Conservation (phyloP, 2,797 vertebrate species). For the Halcyon badia region DNA sequence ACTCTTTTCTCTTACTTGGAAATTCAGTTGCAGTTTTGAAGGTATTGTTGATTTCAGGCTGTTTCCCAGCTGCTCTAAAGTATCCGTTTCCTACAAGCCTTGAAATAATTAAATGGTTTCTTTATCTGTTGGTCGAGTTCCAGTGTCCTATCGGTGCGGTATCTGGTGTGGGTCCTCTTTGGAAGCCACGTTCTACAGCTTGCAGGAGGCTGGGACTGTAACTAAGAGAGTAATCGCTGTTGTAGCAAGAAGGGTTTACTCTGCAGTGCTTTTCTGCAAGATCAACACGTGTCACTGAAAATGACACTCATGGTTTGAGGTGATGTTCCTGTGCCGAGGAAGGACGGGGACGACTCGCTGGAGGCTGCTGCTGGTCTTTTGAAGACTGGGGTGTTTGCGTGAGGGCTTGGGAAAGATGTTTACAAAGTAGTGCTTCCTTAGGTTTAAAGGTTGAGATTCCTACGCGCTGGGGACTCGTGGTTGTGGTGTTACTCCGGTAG, state of each 20-base stretch:
- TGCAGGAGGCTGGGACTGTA: neutral
- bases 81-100: neutral
- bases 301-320: neutral
- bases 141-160: accelerated
- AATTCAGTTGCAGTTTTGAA: neutral
- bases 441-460: neutral
- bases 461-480: accelerated
- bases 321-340: neutral
- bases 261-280: neutral
- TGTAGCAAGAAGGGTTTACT: neutral
- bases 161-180: neutral
- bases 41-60: neutral
- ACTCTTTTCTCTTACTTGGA: neutral
- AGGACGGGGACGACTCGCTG: accelerated
- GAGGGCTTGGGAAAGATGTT: neutral
- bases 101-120: neutral
- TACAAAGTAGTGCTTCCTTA: neutral
- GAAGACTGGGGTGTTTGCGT: accelerated
- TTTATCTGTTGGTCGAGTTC: neutral
- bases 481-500: accelerated
- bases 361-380: neutral
- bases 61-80: neutral
- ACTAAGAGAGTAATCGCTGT: neutral
- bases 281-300: accelerated
- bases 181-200: neutral